Evolutionary conservation across 1,140 invertebrate species (phyloP), one percentile per base, ranked within the genome.

Genomic region (Scaptomyza hsui): DNA sequence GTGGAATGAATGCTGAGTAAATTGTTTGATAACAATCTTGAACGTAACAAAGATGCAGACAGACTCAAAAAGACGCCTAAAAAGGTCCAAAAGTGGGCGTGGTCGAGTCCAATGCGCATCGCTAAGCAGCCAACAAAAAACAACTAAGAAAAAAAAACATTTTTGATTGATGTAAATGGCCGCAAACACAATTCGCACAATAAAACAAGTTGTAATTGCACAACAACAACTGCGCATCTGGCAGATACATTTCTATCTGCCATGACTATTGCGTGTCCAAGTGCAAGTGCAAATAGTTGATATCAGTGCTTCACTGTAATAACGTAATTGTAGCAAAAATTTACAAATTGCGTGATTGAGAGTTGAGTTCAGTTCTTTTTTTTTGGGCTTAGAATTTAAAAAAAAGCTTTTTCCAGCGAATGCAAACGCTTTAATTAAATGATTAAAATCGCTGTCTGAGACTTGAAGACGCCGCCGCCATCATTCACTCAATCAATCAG

Each of bases 361-460:
- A 44, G 24, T 19, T 32, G n/a, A 13, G 24, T 26, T 21, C n/a
- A n/a, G n/a, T n/a, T n/a, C n/a, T 18, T 19, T 29, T 29, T 55
- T 44, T 26, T 29, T 15, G 42, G 37, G 18, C 21, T 47, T 24
- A 13, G 48, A 24, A 56, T 51, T 44, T 35, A 55, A 65, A 52
- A 7, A 47, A 67, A 29, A 29, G 26, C 51, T 60, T 68, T 77
- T 86, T 88, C 81, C 55, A 63, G 60, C 65, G 78, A 86, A 78
- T 89, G 61, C 74, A 88, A 75, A 86, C 82, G 32, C 4, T 86
- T 88, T 86, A 86, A 86, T 86, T 86, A 86, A 86, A 86, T 86
- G 82, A 86, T 86, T 86, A 88, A 75, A 69, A 86, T 86, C 81
- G 61, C 47, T 24, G 45, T 18, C 32, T 21, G 45, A 29, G 60